phyloP scores from a whole-genome alignment of 2,888 invertebrate species.

The Phalera bucephala region DNA sequence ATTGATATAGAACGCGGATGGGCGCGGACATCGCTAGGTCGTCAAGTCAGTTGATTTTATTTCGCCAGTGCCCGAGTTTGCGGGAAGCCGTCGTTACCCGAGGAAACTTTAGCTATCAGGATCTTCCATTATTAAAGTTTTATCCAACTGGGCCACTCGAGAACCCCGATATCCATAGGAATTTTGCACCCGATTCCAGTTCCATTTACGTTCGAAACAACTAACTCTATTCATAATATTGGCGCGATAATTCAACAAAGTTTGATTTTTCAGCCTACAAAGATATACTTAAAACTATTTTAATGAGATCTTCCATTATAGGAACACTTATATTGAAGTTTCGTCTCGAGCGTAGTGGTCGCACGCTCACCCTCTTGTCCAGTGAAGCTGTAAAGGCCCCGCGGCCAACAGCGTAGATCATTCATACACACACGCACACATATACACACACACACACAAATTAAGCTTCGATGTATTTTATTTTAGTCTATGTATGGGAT shows the following conservation, averaged over 20 bases:
- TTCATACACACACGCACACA: too few relatives aligned
- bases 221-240: neutral
- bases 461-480: slow-evolving; percentile 66
- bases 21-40: slow-evolving; percentile 19
- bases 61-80: slow-evolving; percentile 50
- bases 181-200: slow-evolving; percentile 33
- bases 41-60: slow-evolving; percentile 52
- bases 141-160: slow-evolving; percentile 51
- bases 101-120: slow-evolving; percentile 59
- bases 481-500: neutral
- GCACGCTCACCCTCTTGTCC: too few relatives aligned
- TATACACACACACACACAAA: too few relatives aligned
- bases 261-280: neutral
- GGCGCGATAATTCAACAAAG: neutral
- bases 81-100: slow-evolving; percentile 48
- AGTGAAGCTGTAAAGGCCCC: too few relatives aligned
- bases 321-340: too few relatives aligned
- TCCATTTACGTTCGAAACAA: slow-evolving; percentile 23
- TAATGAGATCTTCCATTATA: too few relatives aligned
- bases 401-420: too few relatives aligned
- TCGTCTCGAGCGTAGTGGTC: too few relatives aligned
- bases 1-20: slow-evolving; percentile 18
- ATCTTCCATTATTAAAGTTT: slow-evolving; percentile 70
- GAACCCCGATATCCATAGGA: slow-evolving; percentile 45
- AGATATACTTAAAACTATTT: too few relatives aligned